Evolutionary conservation across 2,113 vertebrate genomes (phyloP).

Genomic region (Illadopsis cleaveri): DNA sequence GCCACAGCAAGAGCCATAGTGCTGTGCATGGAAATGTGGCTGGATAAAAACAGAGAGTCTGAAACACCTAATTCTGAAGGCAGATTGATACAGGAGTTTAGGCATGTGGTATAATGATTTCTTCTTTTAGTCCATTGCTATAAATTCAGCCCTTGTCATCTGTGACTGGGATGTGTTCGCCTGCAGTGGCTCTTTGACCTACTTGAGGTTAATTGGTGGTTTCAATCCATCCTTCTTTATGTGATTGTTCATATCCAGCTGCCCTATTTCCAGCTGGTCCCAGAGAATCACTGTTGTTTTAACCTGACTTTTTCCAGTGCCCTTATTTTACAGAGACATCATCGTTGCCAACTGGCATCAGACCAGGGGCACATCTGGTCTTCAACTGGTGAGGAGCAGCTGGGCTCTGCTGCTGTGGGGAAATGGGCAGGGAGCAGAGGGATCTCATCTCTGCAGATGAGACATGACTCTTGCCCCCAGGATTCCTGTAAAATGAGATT

Average conservation of each 20-base stretch:
- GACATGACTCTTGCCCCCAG: neutral
- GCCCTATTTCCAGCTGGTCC: neutral
- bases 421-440: neutral
- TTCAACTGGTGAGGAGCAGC: neutral
- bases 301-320: neutral
- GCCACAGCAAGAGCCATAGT: neutral
- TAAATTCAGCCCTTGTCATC: slow-evolving; percentile 17
- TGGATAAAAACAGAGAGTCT: neutral
- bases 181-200: slow-evolving; percentile 15
- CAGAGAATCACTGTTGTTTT: neutral
- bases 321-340: neutral
- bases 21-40: neutral
- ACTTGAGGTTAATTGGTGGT: slow-evolving; percentile 38
- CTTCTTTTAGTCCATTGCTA: slow-evolving; percentile 2
- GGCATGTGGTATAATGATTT: neutral
- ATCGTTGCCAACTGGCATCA: neutral
- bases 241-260: neutral
- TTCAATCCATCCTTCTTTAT: neutral
- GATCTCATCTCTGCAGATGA: neutral
- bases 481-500: neutral
- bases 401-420: neutral
- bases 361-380: neutral
- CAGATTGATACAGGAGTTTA: neutral
- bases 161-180: neutral
- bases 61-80: neutral